phyloP scores from a whole-genome alignment of 2,888 invertebrate species.

The Tanytarsus gracilentus region DNA sequence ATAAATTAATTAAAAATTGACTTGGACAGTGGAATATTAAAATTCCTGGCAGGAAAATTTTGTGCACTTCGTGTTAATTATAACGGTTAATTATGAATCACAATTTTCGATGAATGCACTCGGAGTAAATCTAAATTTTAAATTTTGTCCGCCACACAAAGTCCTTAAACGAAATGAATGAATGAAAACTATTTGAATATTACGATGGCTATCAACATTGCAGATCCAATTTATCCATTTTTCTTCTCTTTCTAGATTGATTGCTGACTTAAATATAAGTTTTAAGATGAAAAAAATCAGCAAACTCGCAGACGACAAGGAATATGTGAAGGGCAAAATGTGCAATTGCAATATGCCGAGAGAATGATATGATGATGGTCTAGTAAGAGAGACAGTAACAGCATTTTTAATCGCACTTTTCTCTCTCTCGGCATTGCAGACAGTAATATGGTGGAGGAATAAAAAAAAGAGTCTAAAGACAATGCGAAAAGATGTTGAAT shows the following conservation, averaged over 20 bases:
- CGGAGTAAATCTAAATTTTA: too few species aligned
- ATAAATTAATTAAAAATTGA: not conserved
- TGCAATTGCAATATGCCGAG: constrained; percentile 8
- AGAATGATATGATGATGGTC: constrained; percentile 1
- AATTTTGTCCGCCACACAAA: not conserved
- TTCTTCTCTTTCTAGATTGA: not conserved
- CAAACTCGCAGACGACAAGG: too few species aligned
- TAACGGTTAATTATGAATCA: not conserved
- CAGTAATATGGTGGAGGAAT: too few species aligned
- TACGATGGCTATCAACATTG: constrained; percentile 20
- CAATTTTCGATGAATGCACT: constrained; percentile 3
- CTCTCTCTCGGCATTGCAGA: too few species aligned
- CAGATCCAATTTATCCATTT: constrained; percentile 21
- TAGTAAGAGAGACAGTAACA: not conserved
- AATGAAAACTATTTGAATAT: constrained; percentile 18
- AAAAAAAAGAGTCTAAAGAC: too few species aligned
- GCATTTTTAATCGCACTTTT: constrained; percentile 12
- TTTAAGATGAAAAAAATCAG: too few species aligned
- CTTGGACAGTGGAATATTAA: too few species aligned
- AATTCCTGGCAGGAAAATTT: not conserved
- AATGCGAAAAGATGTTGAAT: too few species aligned
- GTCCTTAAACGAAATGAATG: not conserved
- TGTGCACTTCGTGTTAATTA: not conserved
- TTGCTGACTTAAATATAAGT: constrained; percentile 2
- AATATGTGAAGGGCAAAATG: constrained; percentile 1